Evolutionary conservation across 2,888 invertebrate species (phyloP), one percentile per base, ranked within the genome.

Genomic region (Drosophila algonquin): DNA sequence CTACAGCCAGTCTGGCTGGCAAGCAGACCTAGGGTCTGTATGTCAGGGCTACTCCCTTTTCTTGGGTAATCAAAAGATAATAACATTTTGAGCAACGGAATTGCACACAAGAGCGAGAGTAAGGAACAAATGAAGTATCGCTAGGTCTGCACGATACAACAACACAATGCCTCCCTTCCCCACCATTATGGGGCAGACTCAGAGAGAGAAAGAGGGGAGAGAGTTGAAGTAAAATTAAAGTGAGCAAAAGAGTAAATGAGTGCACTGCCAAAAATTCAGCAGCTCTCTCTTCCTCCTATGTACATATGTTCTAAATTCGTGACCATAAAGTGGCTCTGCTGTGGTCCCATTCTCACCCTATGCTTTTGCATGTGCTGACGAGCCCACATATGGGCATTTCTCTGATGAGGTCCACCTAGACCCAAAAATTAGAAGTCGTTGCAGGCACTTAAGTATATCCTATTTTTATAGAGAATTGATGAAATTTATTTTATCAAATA

Each of bases 61-160:
- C 67, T 68, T 57, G 69, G 57, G 69, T 68, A 68, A 68, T 68
- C 68, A 68, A 57, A 44, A 68, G 69, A 68, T 68, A 67, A 67
- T 67, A 67, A 67, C 67, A 67, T 67, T 67, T 67, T 64, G 67
- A 45, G 48, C 47, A 55, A 21, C 67, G 51, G 45, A 40, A 40
- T 40, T 40, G 40, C 40, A 40, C 1, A 40, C 51, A 32, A 10
- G 27, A 16, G 8, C 6, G 18, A 12, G 55, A 40, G 53, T 14
- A 8, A 7, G 18, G 18, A 5, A 40, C 40, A 14, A 40, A 40
- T 14, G 14, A 40, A 40, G n/a, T 40, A 40, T 40, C n/a, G 40
- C n/a, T 14, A 40, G 40, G 14, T 40, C 14, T 6, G n/a, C 40
- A 7, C 40, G 40, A 40, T 14, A 40, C 40, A 40, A 14, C 6